Conservation (phyloP, 92 coral and sea anemone species). For the Blastomussa wellsi region DNA sequence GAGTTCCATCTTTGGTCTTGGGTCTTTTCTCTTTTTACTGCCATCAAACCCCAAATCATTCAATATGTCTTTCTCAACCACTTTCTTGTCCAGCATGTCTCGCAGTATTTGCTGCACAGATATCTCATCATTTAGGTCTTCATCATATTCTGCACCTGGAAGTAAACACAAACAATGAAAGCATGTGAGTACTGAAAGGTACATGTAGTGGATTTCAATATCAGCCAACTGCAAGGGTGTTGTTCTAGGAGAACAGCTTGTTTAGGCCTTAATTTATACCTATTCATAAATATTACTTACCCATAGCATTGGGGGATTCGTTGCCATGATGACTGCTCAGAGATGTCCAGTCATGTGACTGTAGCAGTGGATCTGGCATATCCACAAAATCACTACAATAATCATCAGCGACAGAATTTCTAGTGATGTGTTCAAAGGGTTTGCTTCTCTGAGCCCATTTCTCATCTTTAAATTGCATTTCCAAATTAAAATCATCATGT, state of each 20-base stretch:
- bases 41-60: constrained; percentile 79
- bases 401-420: background rate
- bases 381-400: background rate
- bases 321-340: background rate
- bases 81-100: constrained; percentile 90
- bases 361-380: constrained; percentile 5
- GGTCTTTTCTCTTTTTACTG: constrained; percentile 68
- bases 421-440: constrained; percentile 14
- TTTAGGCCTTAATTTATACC: too few relatives aligned
- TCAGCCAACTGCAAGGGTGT: too few relatives aligned
- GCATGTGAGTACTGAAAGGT: background rate
- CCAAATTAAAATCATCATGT: constrained; percentile 73
- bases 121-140: constrained; percentile 89
- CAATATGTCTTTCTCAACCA: constrained; percentile 73
- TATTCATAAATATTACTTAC: background rate
- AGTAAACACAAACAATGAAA: background rate
- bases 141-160: constrained; percentile 75
- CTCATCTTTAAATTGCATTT: constrained; percentile 83
- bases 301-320: constrained; percentile 25
- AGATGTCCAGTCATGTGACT: constrained; percentile 40
- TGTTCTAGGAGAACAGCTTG: too few relatives aligned
- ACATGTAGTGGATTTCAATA: too few relatives aligned
- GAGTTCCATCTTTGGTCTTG: constrained; percentile 91
- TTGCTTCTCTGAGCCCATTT: constrained; percentile 63
- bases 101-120: constrained; percentile 90